Conservation (phyloP, 35 echinoderm and acorn worm genomes). For the Diadema setosum region DNA sequence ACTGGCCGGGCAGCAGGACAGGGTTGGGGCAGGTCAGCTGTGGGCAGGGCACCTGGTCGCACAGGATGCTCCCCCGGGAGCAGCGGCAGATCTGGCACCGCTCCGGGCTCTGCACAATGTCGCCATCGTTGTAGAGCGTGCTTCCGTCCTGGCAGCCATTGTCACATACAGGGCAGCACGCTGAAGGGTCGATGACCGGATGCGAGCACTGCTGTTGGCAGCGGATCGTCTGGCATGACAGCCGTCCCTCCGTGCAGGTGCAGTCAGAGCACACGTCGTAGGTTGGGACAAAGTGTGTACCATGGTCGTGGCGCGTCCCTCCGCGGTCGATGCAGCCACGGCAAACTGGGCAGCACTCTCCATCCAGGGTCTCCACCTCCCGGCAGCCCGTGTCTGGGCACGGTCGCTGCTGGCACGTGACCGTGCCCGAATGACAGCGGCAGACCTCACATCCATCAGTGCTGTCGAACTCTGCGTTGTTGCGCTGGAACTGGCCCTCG, state of each 20-base stretch:
- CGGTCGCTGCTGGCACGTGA: constrained; percentile 49
- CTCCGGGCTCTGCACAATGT: constrained; percentile 22
- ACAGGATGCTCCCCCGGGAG: constrained; percentile 58
- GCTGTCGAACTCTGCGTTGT: constrained; percentile 52
- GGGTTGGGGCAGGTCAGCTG: constrained; percentile 50
- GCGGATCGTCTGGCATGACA: constrained; percentile 46
- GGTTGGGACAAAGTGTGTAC: constrained; percentile 29
- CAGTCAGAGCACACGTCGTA: constrained; percentile 75
- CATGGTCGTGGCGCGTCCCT: constrained; percentile 55
- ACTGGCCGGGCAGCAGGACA: constrained; percentile 33
- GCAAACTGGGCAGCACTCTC: constrained; percentile 85
- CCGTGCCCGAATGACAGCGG: constrained; percentile 72
- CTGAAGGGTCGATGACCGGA: constrained; percentile 48
- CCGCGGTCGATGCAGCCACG: constrained; percentile 72
- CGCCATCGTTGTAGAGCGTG: constrained; percentile 28
- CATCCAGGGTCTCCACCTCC: constrained; percentile 15
- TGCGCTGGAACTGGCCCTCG: constrained; percentile 55
- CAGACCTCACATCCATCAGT: constrained; percentile 65
- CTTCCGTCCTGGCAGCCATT: constrained; percentile 66
- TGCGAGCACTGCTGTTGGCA: constrained; percentile 59
- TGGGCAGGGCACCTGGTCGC: constrained; percentile 45
- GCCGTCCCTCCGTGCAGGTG: constrained; percentile 62
- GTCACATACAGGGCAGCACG: constrained; percentile 85
- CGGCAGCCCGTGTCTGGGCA: constrained; percentile 40
- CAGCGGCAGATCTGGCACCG: constrained; percentile 67